Evolutionary conservation across 2,888 invertebrate genomes (phyloP).

Genomic region (Drosophila emarginata): DNA sequence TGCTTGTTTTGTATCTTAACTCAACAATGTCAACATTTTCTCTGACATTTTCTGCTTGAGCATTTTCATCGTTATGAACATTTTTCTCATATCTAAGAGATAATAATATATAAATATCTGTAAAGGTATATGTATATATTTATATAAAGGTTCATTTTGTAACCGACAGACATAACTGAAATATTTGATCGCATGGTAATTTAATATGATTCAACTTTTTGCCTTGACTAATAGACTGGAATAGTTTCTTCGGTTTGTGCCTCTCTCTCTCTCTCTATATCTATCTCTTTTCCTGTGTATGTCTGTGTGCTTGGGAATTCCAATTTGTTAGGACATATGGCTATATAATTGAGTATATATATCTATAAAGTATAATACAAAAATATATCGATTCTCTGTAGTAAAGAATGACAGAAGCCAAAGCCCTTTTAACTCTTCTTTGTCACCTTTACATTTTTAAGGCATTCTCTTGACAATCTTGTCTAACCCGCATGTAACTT

Average conservation of each 20-base stretch:
- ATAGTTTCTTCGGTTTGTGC: neutral
- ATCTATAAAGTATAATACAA: neutral
- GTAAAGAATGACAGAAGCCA: neutral
- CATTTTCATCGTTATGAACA: constrained; percentile 11
- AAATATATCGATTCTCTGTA: constrained; percentile 54
- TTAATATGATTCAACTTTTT: constrained; percentile 21
- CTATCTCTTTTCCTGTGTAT: neutral
- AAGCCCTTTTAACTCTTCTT: constrained; percentile 16
- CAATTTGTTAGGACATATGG: constrained; percentile 58
- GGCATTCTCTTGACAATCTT: constrained; percentile 49
- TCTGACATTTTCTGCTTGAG: constrained; percentile 40
- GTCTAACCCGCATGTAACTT: constrained; percentile 56
- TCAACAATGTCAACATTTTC: constrained; percentile 61
- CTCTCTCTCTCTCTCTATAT: too few relatives aligned
- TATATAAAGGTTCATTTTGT: constrained; percentile 28
- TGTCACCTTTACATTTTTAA: constrained; percentile 28
- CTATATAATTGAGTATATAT: constrained; percentile 52
- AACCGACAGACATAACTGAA: constrained; percentile 32
- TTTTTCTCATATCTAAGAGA: neutral
- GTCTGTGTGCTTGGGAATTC: constrained; percentile 61
- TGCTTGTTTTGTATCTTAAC: constrained; percentile 43
- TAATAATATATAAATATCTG: constrained; percentile 1
- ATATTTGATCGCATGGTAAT: constrained; percentile 17
- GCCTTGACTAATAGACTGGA: constrained; percentile 26
- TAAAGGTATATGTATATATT: constrained; percentile 7